Base-by-base conservation (phyloP, 2,113 vertebrate genomes). In the Microtus richardsoni region DNA sequence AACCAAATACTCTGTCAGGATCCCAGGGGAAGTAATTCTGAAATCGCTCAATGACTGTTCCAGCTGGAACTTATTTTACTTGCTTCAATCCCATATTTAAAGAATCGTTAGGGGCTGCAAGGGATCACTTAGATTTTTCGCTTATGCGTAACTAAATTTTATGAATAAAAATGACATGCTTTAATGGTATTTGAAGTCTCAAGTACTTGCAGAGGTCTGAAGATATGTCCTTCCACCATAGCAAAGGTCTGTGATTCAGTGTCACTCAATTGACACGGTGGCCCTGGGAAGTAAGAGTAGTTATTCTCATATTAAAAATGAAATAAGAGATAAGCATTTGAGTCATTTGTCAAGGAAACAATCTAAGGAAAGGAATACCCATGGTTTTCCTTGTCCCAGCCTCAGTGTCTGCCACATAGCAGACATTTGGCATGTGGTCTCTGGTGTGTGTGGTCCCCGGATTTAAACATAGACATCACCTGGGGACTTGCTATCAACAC, bases 151-250 rank as follows among this genome's bases (percentile, higher is more conserved):
- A 96, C 95, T 97, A 93, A 97, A 90, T 96, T 96, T 96, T 97
- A 96, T 93, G 94, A 88, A 91, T 92, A 94, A 96, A 96, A 98
- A 97, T 97, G 91, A 75, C 93, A 97, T 94, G 95, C 94, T 97
- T 97, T 95, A 95, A 95, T 96, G 89, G 88, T 93, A 95, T 88
- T 94, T 92, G 91, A 62, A 93, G 93, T 84, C 95, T 70, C 54
- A 60, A 66, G 71, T 73, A 88, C 92, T 90, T 82, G 49, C 60
- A 96, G 96, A 97, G 93, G 95, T 96, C 96, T 94, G 22, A 16
- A 60, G 71, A 96, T 39, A 62, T 64, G 60, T 95, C 90, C 95
- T 97, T 96, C 85, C 85, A 74, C 93, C 88, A 88, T 44, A 93
- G 87, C 87, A 94, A 96, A 96, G 96, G 95, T 94, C 95, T 78